Conservation (phyloP, 2,113 vertebrate genomes). For the Sinocyclocheilus anophthalmus region DNA sequence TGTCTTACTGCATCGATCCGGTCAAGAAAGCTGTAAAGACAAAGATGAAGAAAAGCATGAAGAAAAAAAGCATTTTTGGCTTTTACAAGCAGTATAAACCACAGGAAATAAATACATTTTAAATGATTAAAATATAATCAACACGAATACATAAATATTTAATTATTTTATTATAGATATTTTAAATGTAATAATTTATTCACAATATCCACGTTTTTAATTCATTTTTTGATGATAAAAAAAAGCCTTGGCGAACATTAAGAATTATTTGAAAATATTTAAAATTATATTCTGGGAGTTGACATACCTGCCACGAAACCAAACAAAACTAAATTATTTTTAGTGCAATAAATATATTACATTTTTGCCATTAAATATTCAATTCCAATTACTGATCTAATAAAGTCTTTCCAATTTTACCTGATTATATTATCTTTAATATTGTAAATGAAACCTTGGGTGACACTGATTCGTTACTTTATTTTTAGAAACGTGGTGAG, state of each 20-base stretch:
- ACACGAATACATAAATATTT: no score
- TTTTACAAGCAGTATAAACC: neutral
- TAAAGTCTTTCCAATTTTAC: neutral
- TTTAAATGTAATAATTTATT: neutral
- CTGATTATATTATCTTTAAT: neutral
- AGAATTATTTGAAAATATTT: neutral
- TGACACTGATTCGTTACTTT: neutral
- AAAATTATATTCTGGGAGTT: neutral
- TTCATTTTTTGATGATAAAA: no score
- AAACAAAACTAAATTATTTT: no score
- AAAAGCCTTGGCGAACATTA: no score
- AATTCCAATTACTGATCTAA: neutral
- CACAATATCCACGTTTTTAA: neutral
- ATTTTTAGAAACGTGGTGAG: no score
- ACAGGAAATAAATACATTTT: neutral
- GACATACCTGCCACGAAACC: neutral
- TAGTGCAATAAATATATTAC: neutral
- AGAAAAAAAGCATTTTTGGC: conserved; percentile 2
- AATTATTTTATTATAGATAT: neutral
- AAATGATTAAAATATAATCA: neutral
- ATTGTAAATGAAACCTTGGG: neutral
- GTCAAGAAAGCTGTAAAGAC: conserved; percentile 88
- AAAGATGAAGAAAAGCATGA: conserved; percentile 54
- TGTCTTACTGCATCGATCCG: conserved; percentile 98
- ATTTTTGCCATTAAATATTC: neutral